phyloP scores from a whole-genome alignment of 2,797 vertebrate genomes.

The Vespertilio murinus region DNA sequence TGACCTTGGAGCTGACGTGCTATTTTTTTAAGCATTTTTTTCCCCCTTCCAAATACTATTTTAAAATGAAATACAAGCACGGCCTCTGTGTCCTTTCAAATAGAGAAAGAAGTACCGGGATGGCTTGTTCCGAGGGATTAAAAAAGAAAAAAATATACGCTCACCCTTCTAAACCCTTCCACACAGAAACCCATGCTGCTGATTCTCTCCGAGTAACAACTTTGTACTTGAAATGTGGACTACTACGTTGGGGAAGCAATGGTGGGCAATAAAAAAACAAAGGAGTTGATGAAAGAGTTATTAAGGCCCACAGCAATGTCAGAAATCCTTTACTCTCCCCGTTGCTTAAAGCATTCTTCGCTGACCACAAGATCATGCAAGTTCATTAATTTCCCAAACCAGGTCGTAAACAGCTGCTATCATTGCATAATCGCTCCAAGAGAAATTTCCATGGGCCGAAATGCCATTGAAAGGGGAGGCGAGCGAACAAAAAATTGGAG shows the following conservation, averaged over 20 bases:
- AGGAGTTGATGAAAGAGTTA: slow-evolving; percentile 38
- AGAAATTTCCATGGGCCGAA: slow-evolving; percentile 84
- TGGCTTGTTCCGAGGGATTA: not conserved
- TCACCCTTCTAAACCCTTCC: not conserved
- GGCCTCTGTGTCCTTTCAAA: slow-evolving; percentile 31
- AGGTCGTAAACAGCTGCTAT: slow-evolving; percentile 85
- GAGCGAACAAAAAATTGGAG: slow-evolving; percentile 38
- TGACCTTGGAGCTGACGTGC: slow-evolving; percentile 36
- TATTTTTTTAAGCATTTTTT: slow-evolving; percentile 47
- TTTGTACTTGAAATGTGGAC: slow-evolving; percentile 9
- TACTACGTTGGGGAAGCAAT: not conserved
- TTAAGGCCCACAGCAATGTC: slow-evolving; percentile 57
- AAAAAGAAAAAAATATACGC: not conserved
- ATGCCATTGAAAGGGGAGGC: slow-evolving; percentile 43
- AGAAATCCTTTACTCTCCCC: slow-evolving; percentile 69
- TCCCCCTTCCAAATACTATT: slow-evolving; percentile 56
- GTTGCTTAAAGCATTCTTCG: slow-evolving; percentile 83
- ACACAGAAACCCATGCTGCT: not conserved
- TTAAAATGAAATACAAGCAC: slow-evolving; percentile 22
- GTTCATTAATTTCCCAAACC: slow-evolving; percentile 86
- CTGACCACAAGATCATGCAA: slow-evolving; percentile 85
- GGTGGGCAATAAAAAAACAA: not conserved
- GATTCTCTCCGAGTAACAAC: not conserved
- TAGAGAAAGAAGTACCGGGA: slow-evolving; percentile 18
- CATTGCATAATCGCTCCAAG: slow-evolving; percentile 83